Base-by-base conservation (phyloP, 2,888 invertebrate genomes). In the Pandemis corylana region DNA sequence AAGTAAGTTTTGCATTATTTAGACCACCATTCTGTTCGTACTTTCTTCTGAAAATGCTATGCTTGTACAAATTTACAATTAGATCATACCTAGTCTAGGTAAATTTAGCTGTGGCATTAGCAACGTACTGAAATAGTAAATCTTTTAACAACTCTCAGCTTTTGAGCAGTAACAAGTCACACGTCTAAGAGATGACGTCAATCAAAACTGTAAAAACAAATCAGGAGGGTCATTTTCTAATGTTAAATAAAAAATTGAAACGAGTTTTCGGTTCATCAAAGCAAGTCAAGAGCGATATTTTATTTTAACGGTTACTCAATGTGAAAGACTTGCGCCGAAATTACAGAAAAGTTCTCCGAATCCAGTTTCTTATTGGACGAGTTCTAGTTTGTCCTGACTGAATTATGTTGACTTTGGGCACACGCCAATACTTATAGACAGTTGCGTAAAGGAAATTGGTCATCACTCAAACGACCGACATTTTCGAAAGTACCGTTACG, bases 331-430 rank as follows among this genome's bases (percentile, higher is more conserved):
- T 77, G 76, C 76, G 79, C 72, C 78, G 78, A 79, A 78, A 72
- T 53, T 72, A 76, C 76, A 72, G 72, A 75, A 76, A 76, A 62
- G 53, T 62, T 75, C 72, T 69, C 20, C 46, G 80, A 79, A 76
- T 78, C 77, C 70, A 71, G 77, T 78, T 77, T 76, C 78, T 74
- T 72, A 76, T 76, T 64, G 73, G 71, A 76, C 62, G 76, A 70
- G 74, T 75, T 75, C 66, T 75, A 66, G 74, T 74, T 63, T 73
- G 77, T 77, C 67, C 76, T 70, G 63, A 71, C 71, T 64, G 76
- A 76, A 79, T 78, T 63, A 77, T 79, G 77, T 82, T 82, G 71
- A 20, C 66, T 79, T 84, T 84, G 84, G 84, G 79, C 65, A 78
- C 71, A 75, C 63, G 84, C 84, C 83, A 84, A 81, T 77, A 75